phyloP scores from a whole-genome alignment of 2,888 invertebrate genomes.

The Caradrina clavipalpis region DNA sequence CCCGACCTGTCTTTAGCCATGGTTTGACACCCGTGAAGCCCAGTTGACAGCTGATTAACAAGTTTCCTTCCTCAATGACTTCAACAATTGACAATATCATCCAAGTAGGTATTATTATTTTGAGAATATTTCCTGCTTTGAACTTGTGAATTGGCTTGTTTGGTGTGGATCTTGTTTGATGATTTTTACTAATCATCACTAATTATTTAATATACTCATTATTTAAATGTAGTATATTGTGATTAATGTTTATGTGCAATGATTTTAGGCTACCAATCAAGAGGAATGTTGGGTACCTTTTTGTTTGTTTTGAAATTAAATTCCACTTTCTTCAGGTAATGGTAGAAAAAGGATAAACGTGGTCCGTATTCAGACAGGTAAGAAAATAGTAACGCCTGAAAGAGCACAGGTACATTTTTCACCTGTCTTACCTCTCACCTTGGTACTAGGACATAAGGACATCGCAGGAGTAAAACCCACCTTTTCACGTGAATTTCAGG shows the following conservation, averaged over 20 bases:
- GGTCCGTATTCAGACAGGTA: conserved; percentile 36
- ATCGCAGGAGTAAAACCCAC: conserved; percentile 70
- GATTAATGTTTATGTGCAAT: background rate
- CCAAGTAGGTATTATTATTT: background rate
- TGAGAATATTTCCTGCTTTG: background rate
- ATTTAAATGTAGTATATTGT: background rate
- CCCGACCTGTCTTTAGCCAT: conserved; percentile 85
- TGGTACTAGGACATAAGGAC: conserved; percentile 82
- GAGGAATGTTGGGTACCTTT: background rate
- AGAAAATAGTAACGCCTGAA: conserved; percentile 61
- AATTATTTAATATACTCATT: background rate
- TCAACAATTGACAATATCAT: conserved; percentile 6
- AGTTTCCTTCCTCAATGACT: conserved; percentile 34
- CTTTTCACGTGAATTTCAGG: conserved; percentile 80
- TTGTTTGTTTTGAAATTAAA: background rate
- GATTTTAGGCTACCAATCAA: background rate
- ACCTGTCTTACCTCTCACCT: conserved; percentile 88
- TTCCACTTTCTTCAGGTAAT: background rate
- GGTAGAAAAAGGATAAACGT: background rate
- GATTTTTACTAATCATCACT: background rate
- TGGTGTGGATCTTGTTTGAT: background rate
- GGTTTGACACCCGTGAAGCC: conserved; percentile 87
- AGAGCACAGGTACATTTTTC: conserved; percentile 80
- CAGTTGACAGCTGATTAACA: conserved; percentile 82
- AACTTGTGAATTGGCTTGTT: background rate